Evolutionary conservation across 2,888 invertebrate genomes (phyloP).

Genomic region (Caenorhabditis macrosperma): DNA sequence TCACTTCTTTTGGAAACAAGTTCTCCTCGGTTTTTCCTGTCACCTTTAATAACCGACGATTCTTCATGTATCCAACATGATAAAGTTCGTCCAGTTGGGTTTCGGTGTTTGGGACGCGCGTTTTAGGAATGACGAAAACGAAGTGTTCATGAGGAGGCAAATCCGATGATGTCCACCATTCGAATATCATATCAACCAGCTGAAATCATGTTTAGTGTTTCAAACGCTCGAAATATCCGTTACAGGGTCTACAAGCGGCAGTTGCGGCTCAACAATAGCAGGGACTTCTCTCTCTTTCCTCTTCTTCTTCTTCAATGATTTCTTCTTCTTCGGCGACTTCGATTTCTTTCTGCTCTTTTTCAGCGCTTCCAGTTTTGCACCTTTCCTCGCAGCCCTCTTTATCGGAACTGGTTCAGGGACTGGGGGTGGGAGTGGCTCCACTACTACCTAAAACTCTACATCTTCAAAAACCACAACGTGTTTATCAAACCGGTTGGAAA

Average conservation of each 20-base stretch:
- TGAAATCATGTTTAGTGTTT: neutral
- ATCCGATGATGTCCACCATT: constrained; percentile 47
- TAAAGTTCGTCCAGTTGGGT: constrained; percentile 54
- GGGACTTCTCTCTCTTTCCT: constrained; percentile 34
- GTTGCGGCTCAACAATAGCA: constrained; percentile 4
- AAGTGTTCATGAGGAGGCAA: constrained; percentile 49
- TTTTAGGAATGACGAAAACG: constrained; percentile 53
- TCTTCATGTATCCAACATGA: constrained; percentile 60
- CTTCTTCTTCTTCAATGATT: constrained; percentile 18
- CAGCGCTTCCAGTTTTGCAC: constrained; percentile 5
- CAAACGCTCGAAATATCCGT: no score
- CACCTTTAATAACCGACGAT: constrained; percentile 56
- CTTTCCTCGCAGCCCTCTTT: constrained; percentile 11
- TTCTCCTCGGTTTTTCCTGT: neutral
- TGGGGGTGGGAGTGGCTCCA: neutral
- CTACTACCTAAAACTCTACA: neutral
- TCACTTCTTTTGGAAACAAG: neutral
- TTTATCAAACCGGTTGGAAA: neutral
- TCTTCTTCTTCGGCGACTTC: constrained; percentile 8
- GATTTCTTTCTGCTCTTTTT: constrained; percentile 31
- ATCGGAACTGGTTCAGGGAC: constrained; percentile 6
- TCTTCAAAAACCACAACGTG: neutral
- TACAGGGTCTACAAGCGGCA: constrained; percentile 24
- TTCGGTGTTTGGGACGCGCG: constrained; percentile 24
- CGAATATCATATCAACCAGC: constrained; percentile 49